A percentile compares a stretch with the other conserved stretches of the same genome.
These are phyloP conservation scores for Aplocera efformata DNA, from an alignment of 2,888 invertebrate species.

Conservation along the genomic window DNA sequence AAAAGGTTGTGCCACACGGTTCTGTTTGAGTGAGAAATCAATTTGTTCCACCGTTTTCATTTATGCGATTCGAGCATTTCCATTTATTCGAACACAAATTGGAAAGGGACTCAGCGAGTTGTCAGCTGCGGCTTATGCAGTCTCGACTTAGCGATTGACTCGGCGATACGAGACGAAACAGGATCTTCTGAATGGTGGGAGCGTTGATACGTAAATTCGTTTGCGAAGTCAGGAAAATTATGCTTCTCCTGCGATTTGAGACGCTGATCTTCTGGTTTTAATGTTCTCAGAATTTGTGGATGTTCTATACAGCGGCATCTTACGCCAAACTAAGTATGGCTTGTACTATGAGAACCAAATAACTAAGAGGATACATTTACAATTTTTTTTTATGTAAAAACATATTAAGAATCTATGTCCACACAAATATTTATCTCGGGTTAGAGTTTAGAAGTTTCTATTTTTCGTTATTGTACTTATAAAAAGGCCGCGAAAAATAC, in stretches of 20 bases:
- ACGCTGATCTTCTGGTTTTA: constrained; percentile 5
- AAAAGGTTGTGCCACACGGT: constrained; percentile 51
- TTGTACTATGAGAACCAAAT: too few relatives aligned
- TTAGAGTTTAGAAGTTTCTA: too few relatives aligned
- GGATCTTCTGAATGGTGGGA: constrained; percentile 36
- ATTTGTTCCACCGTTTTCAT: constrained; percentile 76
- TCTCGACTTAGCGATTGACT: constrained; percentile 53
- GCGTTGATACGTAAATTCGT: constrained; percentile 36
- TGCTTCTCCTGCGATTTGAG: constrained; percentile 25
- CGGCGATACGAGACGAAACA: constrained; percentile 39
- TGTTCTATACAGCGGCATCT: too few relatives aligned
- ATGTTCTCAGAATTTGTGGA: too few relatives aligned
- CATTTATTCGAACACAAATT: constrained; percentile 76
- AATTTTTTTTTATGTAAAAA: too few relatives aligned
- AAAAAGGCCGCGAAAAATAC: too few relatives aligned
- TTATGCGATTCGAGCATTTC: constrained; percentile 72
- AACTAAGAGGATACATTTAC: too few relatives aligned
- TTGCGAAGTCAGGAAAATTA: constrained; percentile 26
- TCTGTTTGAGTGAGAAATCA: constrained; percentile 77
- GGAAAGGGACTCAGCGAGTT: constrained; percentile 73
- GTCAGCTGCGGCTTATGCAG: constrained; percentile 75
- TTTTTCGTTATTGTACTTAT: too few relatives aligned
- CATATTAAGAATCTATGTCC: too few relatives aligned
- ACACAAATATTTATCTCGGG: too few relatives aligned
- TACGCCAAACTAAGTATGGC: too few relatives aligned